These are phyloP conservation scores for Sthenelais limicola DNA, from an alignment of 2,888 invertebrate species.

Conservation along the genomic window DNA sequence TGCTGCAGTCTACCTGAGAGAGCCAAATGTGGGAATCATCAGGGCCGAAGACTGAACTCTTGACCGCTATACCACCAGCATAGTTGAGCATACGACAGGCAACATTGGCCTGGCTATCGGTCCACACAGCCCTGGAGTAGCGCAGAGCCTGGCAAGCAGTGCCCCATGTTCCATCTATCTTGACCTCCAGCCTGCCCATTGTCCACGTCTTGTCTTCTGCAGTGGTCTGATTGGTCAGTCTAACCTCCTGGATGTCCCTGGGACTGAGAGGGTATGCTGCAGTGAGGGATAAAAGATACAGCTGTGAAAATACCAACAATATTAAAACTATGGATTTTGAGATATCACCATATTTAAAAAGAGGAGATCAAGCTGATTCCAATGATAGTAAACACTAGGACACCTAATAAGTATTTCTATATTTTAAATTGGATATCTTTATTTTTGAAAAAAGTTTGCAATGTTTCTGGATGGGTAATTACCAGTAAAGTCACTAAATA, in stretches of 20 bases:
- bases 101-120: not conserved
- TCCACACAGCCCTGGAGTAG: constrained; percentile 1
- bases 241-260: not conserved
- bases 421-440: too few species aligned
- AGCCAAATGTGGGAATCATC: not conserved
- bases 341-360: too few species aligned
- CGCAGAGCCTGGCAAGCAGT: not conserved
- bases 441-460: too few species aligned
- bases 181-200: constrained; percentile 21
- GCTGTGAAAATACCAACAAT: too few species aligned
- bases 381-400: too few species aligned
- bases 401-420: too few species aligned
- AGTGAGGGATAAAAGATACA: too few species aligned
- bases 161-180: constrained; percentile 10
- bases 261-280: too few species aligned
- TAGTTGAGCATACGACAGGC: constrained; percentile 6
- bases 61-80: not conserved
- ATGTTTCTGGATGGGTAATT: too few species aligned
- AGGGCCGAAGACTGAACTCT: not conserved
- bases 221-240: not conserved
- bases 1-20: not conserved
- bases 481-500: too few species aligned
- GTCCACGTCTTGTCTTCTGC: not conserved
- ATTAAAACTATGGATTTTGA: too few species aligned
- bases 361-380: too few species aligned